Base-by-base conservation (phyloP, 1,140 invertebrate genomes). In the Penaeus chinensis region DNA sequence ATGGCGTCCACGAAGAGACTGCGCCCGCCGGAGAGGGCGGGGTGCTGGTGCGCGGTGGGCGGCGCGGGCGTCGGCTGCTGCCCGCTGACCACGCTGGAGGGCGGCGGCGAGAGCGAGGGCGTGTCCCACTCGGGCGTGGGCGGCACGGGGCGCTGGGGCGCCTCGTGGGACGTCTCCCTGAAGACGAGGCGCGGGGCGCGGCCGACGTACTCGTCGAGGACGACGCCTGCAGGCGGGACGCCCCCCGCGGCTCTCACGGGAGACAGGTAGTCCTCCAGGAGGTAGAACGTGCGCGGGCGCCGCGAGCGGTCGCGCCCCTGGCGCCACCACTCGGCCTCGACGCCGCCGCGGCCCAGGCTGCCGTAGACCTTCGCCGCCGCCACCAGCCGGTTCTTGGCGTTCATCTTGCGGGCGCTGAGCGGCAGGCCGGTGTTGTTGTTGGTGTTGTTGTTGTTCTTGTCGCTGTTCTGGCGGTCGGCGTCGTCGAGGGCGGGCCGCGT, bases 121-220 rank as follows among this genome's bases (percentile, higher is more conserved):
- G 86, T 89, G 84, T 83, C 89, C 89, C 89, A 90, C 27, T 90
- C 89, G 60, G 89, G 89, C 13, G 89, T 90, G 16, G 89, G 89
- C 18, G 89, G 89, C 74, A 89, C 66, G 37, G 89, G 89, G 13
- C 89, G 47, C 27, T 85, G 87, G 5, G 84, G 87, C 27, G 84
- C 63, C 3, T 89, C 88, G 61, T 85, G 78, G 24, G 86, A 74
- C 32, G 37, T 27, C 37, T 87, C 86, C 16, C 80, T 60, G 47
- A 90, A 90, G 19, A 90, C 87, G 8, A 90, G 82, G 22, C 89
- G 85, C 20, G 89, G 89, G 8, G 83, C 71, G 22, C 77, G 83
- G 27, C 87, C 82, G 24, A 90, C 82, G 66, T 89, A 90, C 61
- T 90, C 89, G 69, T 90, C 89, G 18, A 90, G 82, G n/a, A 86